Conservation (phyloP, 2,888 invertebrate species). For the Cerceris rybyensis region DNA sequence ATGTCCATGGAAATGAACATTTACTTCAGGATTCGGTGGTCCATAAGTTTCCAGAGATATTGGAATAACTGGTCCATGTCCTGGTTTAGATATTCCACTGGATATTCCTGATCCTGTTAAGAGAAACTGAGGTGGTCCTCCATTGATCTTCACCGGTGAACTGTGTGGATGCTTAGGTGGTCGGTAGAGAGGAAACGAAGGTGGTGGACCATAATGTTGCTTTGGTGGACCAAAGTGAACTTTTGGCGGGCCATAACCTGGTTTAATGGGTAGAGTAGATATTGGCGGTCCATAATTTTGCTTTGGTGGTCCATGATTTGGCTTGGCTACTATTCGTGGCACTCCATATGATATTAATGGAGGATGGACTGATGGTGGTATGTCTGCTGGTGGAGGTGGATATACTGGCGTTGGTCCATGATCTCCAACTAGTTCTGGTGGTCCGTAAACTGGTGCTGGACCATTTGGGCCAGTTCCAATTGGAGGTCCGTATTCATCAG, state of each 20-base stretch:
- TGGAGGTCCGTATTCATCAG: constrained; percentile 72
- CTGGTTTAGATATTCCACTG: constrained; percentile 55
- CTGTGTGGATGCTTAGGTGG: constrained; percentile 81
- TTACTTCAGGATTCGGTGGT: constrained; percentile 60
- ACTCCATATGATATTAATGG: constrained; percentile 74
- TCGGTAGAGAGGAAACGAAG: constrained; percentile 52
- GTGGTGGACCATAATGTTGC: constrained; percentile 67
- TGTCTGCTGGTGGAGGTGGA: constrained; percentile 83
- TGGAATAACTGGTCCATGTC: constrained; percentile 73
- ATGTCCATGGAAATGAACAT: not conserved
- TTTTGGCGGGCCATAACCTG: constrained; percentile 80
- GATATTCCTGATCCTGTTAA: constrained; percentile 46
- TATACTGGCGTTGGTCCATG: constrained; percentile 79
- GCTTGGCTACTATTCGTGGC: constrained; percentile 72
- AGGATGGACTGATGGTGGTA: constrained; percentile 76
- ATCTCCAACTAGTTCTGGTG: constrained; percentile 80
- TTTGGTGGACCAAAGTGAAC: constrained; percentile 79
- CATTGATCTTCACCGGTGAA: constrained; percentile 72
- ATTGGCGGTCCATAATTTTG: constrained; percentile 74
- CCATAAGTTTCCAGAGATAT: constrained; percentile 77
- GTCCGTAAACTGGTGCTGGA: constrained; percentile 81
- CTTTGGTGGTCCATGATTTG: constrained; percentile 82
- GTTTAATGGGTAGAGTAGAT: constrained; percentile 52
- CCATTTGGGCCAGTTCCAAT: constrained; percentile 65
- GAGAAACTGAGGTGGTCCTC: constrained; percentile 79